Evolutionary conservation across 2,113 vertebrate species (phyloP).

Genomic region (Myocastor coypus): DNA sequence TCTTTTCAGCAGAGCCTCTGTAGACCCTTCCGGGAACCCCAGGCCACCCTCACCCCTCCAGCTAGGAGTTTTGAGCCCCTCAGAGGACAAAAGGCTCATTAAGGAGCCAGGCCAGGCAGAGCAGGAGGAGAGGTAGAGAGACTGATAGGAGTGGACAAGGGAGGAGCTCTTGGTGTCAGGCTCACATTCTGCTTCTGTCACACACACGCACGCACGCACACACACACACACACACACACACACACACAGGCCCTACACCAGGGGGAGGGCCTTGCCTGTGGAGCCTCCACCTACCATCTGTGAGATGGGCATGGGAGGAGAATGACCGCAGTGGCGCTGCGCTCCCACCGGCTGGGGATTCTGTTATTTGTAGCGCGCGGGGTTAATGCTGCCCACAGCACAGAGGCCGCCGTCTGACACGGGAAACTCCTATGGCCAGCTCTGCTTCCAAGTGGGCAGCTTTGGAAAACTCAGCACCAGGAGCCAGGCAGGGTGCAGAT

Average conservation of each 20-base stretch:
- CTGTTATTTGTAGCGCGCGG: neutral
- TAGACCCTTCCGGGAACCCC: neutral
- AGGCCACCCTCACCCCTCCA: neutral
- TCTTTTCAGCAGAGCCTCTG: neutral
- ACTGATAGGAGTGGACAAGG: neutral
- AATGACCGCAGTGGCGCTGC: neutral
- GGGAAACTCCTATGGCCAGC: neutral
- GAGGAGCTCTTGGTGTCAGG: neutral
- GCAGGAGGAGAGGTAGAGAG: neutral
- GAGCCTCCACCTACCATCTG: neutral
- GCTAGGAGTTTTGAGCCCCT: constrained; percentile 27
- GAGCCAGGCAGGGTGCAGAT: neutral
- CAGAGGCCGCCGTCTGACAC: neutral
- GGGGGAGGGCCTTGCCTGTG: neutral
- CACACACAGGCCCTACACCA: fast-evolving
- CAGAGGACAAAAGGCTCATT: constrained; percentile 60
- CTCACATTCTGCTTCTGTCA: neutral
- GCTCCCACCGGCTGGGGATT: neutral
- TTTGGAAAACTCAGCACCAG: neutral
- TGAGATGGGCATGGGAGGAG: neutral
- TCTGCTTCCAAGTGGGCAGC: neutral
- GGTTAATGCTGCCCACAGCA: too few relatives aligned
- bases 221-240: too few relatives aligned
- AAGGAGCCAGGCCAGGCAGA: constrained; percentile 38
- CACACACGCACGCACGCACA: too few relatives aligned